Base-by-base conservation (phyloP, 2,113 vertebrate genomes). In the Poeciliopsis turrubarensis region DNA sequence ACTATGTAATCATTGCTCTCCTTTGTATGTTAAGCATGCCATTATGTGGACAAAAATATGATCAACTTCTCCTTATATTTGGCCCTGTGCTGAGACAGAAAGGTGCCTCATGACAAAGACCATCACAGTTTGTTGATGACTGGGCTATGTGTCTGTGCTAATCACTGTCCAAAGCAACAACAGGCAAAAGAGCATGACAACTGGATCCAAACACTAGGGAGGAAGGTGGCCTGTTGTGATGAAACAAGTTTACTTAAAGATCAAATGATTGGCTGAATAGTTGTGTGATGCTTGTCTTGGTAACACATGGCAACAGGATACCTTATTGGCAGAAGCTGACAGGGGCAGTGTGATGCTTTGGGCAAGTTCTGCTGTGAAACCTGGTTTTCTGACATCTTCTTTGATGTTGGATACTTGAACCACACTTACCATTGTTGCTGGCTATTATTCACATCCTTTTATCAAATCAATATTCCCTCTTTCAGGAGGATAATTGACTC, bases 41-140 rank as follows among this genome's bases (percentile, higher is more conserved):
- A 27, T 51, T 27, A 13, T 75, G 44, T 41, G 51, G 57, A 57
- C 64, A 34, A 19, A 75, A 78, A 87, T 66, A 44, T 64, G 67
- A 44, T 80, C 32, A 80, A 75, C 47, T 1, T 29, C 44, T 77
- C 39, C 26, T n/a, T 19, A 1, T 62, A 15, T 72, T 26, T 61
- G 47, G 47, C 70, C 66, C 41, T 26, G 29, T 75, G 60, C 73
- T 76, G 10, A n/a, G 37, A 25, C 25, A 25, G 2, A n/a, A 57
- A 57, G 51, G 22, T 10, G 51, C 51, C 51, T 22, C 51, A 57
- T 25, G 7, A 57, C 51, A 57, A 57, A 57, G 8, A 57, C 8
- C 25, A n/a, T n/a, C 25, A 57, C 5, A 57, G 17, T 57, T 25
- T 57, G 22, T 17, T 25, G 51, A 47, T 19, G 5, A 47, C 17